Conservation (phyloP, 2,113 vertebrate genomes). For the Megalops atlanticus region DNA sequence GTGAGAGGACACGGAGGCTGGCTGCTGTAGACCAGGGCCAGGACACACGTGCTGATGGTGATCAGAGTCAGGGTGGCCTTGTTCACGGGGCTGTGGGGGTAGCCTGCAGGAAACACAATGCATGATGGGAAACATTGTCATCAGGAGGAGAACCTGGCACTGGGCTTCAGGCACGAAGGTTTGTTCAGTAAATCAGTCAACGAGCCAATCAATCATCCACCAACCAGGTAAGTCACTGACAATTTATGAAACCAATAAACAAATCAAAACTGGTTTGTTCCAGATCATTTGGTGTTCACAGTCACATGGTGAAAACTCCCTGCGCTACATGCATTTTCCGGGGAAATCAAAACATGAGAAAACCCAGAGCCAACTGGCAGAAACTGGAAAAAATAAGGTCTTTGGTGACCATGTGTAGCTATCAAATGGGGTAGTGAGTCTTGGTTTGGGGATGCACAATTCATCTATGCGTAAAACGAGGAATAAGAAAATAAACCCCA, state of each 20-base stretch:
- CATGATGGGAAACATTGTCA: conserved; percentile 22
- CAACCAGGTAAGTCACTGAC: neutral
- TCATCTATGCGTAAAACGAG: conserved; percentile 24
- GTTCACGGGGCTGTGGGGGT: conserved; percentile 89
- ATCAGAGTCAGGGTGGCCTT: conserved; percentile 93
- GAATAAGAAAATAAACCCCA: conserved; percentile 11
- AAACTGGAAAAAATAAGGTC: no score
- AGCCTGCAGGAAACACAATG: conserved; percentile 72
- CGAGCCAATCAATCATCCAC: neutral
- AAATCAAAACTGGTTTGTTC: neutral
- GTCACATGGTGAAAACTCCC: no score
- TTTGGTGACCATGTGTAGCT: no score
- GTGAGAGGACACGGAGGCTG: conserved; percentile 93
- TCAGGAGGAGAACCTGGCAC: conserved; percentile 26
- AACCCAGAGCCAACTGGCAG: no score
- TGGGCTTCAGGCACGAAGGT: neutral
- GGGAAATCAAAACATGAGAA: no score
- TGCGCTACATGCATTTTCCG: no score
- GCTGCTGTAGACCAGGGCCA: conserved; percentile 93
- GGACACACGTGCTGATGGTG: conserved; percentile 89
- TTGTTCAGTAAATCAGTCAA: neutral
- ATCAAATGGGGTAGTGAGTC: conserved; percentile 13
- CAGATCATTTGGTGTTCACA: no score
- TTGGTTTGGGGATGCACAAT: conserved; percentile 17
- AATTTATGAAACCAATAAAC: neutral